Conservation (phyloP, 2,888 invertebrate species). For the Helicoverpa assulta region DNA sequence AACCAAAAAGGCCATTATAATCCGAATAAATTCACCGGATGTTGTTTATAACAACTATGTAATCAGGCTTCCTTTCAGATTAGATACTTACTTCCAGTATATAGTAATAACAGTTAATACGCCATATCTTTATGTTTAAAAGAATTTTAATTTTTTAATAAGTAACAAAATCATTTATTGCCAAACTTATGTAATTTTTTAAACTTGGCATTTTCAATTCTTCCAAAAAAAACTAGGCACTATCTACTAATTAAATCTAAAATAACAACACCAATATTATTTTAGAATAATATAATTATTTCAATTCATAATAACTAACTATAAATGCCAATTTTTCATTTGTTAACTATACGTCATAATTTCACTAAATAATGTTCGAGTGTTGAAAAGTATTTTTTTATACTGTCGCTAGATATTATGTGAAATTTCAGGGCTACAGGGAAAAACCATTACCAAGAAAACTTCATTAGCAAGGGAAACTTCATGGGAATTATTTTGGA, state of each 20-base stretch:
- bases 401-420: slow-evolving; percentile 73
- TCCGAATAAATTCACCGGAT: too few relatives aligned
- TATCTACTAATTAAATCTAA: slow-evolving; percentile 54
- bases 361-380: slow-evolving; percentile 82
- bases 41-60: neutral
- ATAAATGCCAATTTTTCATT: slow-evolving; percentile 87
- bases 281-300: slow-evolving; percentile 91
- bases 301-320: slow-evolving; percentile 90
- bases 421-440: slow-evolving; percentile 48
- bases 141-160: neutral
- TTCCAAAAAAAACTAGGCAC: slow-evolving; percentile 3
- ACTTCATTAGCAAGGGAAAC: slow-evolving; percentile 13
- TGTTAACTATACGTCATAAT: slow-evolving; percentile 83
- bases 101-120: too few relatives aligned
- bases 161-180: neutral
- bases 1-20: too few relatives aligned
- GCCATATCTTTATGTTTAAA: too few relatives aligned
- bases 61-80: neutral
- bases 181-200: neutral
- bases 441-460: slow-evolving; percentile 26
- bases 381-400: slow-evolving; percentile 71
- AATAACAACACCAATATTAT: slow-evolving; percentile 87
- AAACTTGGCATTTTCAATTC: neutral
- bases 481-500: slow-evolving; percentile 17
- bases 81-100: slow-evolving; percentile 7